phyloP scores from a whole-genome alignment of 2,797 vertebrate species.

The Xenopus petersii region DNA sequence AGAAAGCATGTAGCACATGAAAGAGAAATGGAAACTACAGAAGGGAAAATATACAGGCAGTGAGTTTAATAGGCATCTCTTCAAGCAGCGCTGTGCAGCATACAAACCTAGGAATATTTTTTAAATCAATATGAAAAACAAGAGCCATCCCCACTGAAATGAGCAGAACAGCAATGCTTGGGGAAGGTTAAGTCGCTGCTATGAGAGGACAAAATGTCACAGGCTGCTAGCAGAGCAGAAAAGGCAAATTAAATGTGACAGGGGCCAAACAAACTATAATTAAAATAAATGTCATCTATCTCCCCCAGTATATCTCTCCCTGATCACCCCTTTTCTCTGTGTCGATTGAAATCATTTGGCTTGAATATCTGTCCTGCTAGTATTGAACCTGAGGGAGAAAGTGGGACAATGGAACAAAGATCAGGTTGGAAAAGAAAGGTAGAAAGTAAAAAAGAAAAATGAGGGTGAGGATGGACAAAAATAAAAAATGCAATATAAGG shows the following conservation, averaged over 20 bases:
- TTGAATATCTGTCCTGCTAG: neutral
- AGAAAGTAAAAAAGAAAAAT: too few relatives aligned
- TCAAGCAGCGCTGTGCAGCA: neutral
- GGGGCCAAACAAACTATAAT: neutral
- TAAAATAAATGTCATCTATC: neutral
- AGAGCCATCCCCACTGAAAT: neutral
- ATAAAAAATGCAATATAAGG: too few relatives aligned
- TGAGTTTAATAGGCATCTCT: neutral
- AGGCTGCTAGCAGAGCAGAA: neutral
- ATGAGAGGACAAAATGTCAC: neutral
- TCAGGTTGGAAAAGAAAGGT: too few relatives aligned
- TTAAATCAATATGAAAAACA: too few relatives aligned
- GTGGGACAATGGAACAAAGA: too few relatives aligned
- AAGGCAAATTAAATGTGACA: neutral
- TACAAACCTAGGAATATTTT: neutral
- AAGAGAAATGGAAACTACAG: neutral
- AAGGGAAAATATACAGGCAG: neutral
- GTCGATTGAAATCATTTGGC: neutral
- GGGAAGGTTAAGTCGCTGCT: neutral
- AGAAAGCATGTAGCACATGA: neutral
- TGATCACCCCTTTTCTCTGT: too few relatives aligned
- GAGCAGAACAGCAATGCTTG: neutral
- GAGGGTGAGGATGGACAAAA: too few relatives aligned
- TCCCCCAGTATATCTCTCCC: neutral
- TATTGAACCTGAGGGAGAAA: too few relatives aligned